Percentiles rank a stretch among this genome's conserved stretches.
Evolutionary conservation across 2,113 vertebrate genomes (phyloP).

Genomic region (Arizona elegans): DNA sequence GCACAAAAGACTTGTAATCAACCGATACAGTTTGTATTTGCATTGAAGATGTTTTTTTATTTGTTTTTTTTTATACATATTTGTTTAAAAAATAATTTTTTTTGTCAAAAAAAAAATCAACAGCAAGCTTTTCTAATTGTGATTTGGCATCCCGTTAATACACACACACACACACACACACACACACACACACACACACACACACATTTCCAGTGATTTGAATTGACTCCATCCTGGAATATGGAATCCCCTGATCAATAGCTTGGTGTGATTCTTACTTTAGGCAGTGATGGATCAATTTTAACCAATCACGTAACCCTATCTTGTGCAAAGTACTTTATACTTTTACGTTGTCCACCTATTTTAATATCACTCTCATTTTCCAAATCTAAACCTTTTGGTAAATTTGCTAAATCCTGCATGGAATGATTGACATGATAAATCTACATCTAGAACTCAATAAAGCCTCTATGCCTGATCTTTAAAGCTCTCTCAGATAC

Average conservation of each 20-base stretch:
- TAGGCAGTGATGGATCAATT: background rate
- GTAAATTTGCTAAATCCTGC: conserved; percentile 60
- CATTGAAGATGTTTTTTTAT: no score
- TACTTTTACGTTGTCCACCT: conserved; percentile 38
- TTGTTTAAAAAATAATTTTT: no score
- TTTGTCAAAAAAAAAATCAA: background rate
- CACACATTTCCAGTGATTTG: background rate
- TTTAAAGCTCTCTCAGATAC: conserved; percentile 64
- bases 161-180: background rate
- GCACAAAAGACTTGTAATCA: no score
- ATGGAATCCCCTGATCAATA: background rate
- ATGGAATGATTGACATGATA: conserved; percentile 58
- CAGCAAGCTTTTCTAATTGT: background rate
- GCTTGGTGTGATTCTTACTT: background rate
- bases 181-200: background rate
- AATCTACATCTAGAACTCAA: conserved; percentile 23
- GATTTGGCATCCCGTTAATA: background rate
- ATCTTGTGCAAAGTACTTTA: background rate
- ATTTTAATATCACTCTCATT: conserved; percentile 49
- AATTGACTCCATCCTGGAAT: background rate
- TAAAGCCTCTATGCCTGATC: conserved; percentile 61
- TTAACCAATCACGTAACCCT: background rate
- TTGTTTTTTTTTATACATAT: no score
- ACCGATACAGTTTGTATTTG: no score
- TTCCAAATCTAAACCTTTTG: conserved; percentile 54